Conservation (phyloP, 2,797 vertebrate species). For the Hipposideros larvatus region DNA sequence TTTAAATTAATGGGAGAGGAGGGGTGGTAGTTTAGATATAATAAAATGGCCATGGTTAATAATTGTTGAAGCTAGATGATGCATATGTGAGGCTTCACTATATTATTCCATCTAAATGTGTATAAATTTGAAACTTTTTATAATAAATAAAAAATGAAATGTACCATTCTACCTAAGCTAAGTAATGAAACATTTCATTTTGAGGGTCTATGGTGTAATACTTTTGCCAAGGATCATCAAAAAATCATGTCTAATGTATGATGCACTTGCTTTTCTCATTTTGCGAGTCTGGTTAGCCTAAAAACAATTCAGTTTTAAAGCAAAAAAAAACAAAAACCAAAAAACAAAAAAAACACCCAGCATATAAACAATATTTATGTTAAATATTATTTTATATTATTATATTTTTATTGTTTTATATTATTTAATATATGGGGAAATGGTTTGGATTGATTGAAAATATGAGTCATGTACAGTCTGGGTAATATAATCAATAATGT, state of each 20-base stretch:
- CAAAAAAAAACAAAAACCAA: not conserved
- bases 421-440: not conserved
- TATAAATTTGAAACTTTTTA: constrained; percentile 5
- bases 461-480: not conserved
- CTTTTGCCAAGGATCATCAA: not conserved
- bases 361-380: not conserved
- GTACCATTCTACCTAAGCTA: not conserved
- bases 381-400: not conserved
- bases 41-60: not conserved
- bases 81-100: not conserved
- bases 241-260: not conserved
- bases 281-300: not conserved
- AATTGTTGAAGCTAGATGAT: not conserved
- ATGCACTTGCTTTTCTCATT: not conserved
- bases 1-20: not conserved
- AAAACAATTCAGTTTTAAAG: constrained; percentile 11
- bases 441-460: not conserved
- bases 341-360: not conserved
- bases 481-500: too few species aligned
- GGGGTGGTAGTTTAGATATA: not conserved
- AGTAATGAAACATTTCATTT: not conserved
- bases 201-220: not conserved
- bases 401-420: not conserved
- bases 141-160: constrained; percentile 11
- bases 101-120: not conserved